phyloP scores from a whole-genome alignment of 2,888 invertebrate genomes.

The Hypena proboscidalis region DNA sequence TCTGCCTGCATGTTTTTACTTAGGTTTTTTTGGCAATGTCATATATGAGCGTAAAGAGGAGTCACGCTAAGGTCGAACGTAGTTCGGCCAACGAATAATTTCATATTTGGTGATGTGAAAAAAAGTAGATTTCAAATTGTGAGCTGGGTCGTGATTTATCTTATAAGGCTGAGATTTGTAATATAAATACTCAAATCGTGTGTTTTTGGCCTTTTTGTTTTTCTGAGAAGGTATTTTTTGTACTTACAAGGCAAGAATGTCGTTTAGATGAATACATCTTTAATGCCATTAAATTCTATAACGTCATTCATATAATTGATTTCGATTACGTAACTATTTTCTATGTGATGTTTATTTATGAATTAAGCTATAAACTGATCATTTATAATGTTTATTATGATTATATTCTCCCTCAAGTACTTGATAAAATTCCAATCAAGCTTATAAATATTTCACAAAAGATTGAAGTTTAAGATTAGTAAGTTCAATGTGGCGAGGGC shows the following conservation, averaged over 20 bases:
- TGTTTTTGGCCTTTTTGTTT: constrained; percentile 11
- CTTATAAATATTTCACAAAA: too few species aligned
- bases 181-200: constrained; percentile 19
- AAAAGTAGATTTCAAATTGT: constrained; percentile 49
- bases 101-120: constrained; percentile 65
- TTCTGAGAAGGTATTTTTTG: constrained; percentile 4
- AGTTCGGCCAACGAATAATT: constrained; percentile 67
- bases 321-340: too few species aligned
- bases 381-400: too few species aligned
- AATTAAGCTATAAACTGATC: too few species aligned
- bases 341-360: too few species aligned
- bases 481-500: too few species aligned
- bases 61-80: constrained; percentile 79
- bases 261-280: too few species aligned
- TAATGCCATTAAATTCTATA: too few species aligned
- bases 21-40: constrained; percentile 76
- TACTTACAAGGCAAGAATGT: background rate
- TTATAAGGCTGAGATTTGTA: constrained; percentile 39
- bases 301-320: too few species aligned
- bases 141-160: constrained; percentile 47
- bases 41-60: constrained; percentile 69
- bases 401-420: too few species aligned
- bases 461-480: too few species aligned
- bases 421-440: too few species aligned
- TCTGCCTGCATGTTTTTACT: constrained; percentile 73